Base-by-base conservation (phyloP, 92 coral and sea anemone species). In the Phenganax marumi region DNA sequence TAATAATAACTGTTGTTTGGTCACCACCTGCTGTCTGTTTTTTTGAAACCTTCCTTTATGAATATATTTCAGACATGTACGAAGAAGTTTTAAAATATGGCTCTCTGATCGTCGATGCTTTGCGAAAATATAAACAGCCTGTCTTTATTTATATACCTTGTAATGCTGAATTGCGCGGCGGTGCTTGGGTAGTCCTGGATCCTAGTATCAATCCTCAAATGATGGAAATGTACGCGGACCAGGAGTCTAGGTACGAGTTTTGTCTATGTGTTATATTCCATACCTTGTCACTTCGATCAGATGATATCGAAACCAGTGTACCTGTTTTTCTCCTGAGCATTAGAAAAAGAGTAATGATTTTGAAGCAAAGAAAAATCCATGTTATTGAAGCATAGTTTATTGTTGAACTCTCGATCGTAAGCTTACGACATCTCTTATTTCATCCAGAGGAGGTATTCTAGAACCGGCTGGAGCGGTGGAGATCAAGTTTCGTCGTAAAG, bases 191-290 rank as follows among this genome's bases (percentile, higher is more conserved):
- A 8, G 98, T 95, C 72, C 89, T 95, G 26, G 98, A 95, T 82
- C 97, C 97, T 4, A 90, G 93, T 13, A 95, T 95, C 60, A 95
- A 95, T 72, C 93, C 96, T 3, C 92, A 90, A 12, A 84, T 85
- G 78, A 95, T 95, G 96, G 98, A 95, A 83, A 95, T 95, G 98
- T 95, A 95, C 81, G 97, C 98, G 53, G 98, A 95, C 75, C 93
- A 87, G 83, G 87, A 89, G 87, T 90, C 95, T 90, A 92, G 92
- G 98, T 95, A 51, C 57, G 85, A 66, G 16, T 12, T 22, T 8
- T 12, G 6, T 43, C 43, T 74, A 8, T 73, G 6, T 47, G n/a
- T n/a, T n/a, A n/a, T n/a, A n/a, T n/a, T n/a, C n/a, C n/a, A n/a
- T n/a, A n/a, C n/a, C n/a, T n/a, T n/a, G n/a, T 33, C 5, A 1